These are phyloP conservation scores for Sciurus niger DNA, from an alignment of 2,113 vertebrate genomes.

Conservation along the genomic window DNA sequence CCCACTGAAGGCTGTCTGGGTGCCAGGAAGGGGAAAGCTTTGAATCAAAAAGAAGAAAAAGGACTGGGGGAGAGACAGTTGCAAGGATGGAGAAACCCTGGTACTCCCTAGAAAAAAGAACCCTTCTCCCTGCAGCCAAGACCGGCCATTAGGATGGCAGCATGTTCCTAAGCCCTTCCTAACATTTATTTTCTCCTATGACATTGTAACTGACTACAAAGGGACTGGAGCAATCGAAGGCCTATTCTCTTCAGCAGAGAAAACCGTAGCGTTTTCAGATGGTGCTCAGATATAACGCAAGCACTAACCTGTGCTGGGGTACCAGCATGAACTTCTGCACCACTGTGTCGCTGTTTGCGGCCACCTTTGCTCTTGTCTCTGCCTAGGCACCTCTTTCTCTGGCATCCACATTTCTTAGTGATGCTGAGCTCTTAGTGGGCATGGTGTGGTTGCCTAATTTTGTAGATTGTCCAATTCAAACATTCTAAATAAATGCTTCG, in stretches of 20 bases:
- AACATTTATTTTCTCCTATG: neutral
- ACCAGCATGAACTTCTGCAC: too few species aligned
- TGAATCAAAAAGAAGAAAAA: neutral
- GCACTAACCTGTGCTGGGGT: neutral
- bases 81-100: neutral
- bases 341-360: too few species aligned
- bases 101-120: neutral
- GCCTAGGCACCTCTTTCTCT: fast-evolving
- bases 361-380: neutral
- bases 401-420: neutral
- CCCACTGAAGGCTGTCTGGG: neutral
- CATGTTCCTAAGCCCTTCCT: neutral
- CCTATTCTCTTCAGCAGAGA: neutral
- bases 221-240: neutral
- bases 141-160: neutral
- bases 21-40: neutral
- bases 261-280: neutral
- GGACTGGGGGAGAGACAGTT: neutral
- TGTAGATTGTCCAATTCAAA: neutral
- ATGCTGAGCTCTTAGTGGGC: neutral
- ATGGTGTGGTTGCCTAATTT: constrained; percentile 6
- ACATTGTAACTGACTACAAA: neutral
- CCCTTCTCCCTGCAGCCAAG: neutral
- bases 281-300: neutral
- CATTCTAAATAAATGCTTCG: constrained; percentile 33